Evolutionary conservation across 2,888 invertebrate genomes (phyloP).

Genomic region (Megamerina dolium): DNA sequence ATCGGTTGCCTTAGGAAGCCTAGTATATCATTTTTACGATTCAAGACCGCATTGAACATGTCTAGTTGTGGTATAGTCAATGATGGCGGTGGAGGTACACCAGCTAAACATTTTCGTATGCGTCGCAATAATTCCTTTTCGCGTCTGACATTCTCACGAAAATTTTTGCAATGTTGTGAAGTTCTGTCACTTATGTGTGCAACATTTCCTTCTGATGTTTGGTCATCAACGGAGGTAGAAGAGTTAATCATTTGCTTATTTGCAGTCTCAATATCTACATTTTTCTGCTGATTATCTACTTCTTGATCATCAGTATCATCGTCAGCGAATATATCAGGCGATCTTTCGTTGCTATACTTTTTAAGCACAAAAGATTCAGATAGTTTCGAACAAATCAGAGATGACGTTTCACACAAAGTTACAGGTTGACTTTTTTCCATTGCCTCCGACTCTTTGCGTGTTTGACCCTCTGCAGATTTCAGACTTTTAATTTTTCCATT

Average conservation of each 20-base stretch:
- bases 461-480: constrained; percentile 18
- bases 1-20: constrained; percentile 26
- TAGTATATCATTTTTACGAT: constrained; percentile 53
- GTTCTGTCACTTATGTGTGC: constrained; percentile 14
- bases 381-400: constrained; percentile 13
- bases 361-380: constrained; percentile 29
- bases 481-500: constrained; percentile 44
- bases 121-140: constrained; percentile 40
- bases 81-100: constrained; percentile 70
- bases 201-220: constrained; percentile 18
- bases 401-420: not conserved
- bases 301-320: constrained; percentile 51
- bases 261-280: not conserved
- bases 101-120: constrained; percentile 58
- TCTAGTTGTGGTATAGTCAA: constrained; percentile 63
- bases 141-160: constrained; percentile 34
- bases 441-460: too few relatives aligned
- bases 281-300: not conserved
- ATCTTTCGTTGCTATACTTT: constrained; percentile 45
- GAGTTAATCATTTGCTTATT: constrained; percentile 19
- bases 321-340: constrained; percentile 64
- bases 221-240: constrained; percentile 28
- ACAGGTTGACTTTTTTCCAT: too few relatives aligned
- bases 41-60: constrained; percentile 59
- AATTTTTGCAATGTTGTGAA: constrained; percentile 9